These are phyloP conservation scores for Trichogramma pretiosum DNA, from an alignment of 1,140 invertebrate genomes.

Conservation along the genomic window DNA sequence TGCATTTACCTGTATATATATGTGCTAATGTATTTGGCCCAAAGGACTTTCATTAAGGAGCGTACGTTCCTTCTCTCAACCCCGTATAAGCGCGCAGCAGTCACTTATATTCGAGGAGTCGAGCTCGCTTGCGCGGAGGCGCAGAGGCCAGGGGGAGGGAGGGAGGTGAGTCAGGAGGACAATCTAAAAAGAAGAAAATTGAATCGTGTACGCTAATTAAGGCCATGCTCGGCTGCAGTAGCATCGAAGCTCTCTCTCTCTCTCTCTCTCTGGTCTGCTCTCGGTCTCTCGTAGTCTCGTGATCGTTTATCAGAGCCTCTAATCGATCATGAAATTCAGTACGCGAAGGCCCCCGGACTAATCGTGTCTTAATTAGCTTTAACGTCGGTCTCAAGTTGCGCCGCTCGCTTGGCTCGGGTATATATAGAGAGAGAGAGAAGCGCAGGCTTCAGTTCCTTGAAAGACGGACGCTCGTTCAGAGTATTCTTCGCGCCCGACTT, in stretches of 20 bases:
- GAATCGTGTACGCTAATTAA: constrained; percentile 36
- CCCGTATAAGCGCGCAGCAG: too few species aligned
- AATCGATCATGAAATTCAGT: constrained; percentile 37
- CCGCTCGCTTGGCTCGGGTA: too few species aligned
- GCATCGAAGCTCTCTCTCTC: not conserved
- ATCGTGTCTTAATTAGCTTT: constrained; percentile 41
- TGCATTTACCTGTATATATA: too few species aligned
- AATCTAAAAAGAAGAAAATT: constrained; percentile 29
- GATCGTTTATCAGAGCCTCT: constrained; percentile 32
- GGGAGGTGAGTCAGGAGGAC: too few species aligned
- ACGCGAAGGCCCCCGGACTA: constrained; percentile 26
- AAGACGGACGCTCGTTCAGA: constrained; percentile 17
- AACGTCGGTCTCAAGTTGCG: constrained; percentile 14
- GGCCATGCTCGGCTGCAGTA: constrained; percentile 27
- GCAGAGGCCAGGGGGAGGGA: too few species aligned
- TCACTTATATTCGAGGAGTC: too few species aligned
- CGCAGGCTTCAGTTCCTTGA: too few species aligned
- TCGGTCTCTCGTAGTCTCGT: not conserved
- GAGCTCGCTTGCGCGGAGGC: too few species aligned
- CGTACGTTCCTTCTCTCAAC: too few species aligned
- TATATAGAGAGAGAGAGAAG: too few species aligned
- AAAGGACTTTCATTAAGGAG: too few species aligned
- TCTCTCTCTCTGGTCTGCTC: not conserved
- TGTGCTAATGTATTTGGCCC: too few species aligned
- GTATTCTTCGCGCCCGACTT: constrained; percentile 1